Conservation (phyloP, 1,140 invertebrate species). For the Camponotus floridanus region DNA sequence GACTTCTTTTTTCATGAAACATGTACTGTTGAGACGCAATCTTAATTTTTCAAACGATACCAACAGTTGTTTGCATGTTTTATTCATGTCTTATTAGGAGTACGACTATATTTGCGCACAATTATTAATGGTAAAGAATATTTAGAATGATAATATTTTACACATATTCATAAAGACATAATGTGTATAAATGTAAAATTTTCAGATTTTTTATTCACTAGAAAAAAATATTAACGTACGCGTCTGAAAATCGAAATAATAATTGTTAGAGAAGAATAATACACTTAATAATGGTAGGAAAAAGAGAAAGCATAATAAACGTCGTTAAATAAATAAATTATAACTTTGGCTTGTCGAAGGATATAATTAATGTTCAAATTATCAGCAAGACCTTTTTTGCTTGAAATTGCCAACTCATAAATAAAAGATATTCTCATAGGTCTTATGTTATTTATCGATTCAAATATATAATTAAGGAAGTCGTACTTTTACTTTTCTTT, state of each 20-base stretch:
- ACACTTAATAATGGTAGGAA: neutral
- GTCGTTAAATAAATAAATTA: neutral
- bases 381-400: neutral
- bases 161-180: neutral
- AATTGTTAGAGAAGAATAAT: neutral
- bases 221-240: neutral
- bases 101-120: neutral
- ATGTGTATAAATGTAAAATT: neutral
- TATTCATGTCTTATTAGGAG: neutral
- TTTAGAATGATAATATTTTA: neutral
- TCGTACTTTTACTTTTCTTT: neutral
- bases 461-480: neutral
- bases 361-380: slow-evolving; percentile 3
- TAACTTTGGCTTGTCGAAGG: neutral
- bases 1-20: slow-evolving; percentile 37
- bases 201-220: neutral
- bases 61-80: neutral
- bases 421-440: neutral
- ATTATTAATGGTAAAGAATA: neutral
- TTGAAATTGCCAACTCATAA: neutral
- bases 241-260: neutral
- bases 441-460: neutral
- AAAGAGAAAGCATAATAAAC: neutral
- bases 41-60: slow-evolving; percentile 9
- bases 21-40: neutral